Evolutionary conservation across 2,888 invertebrate genomes (phyloP), one percentile per base, ranked within the genome.

Genomic region (Drosophila pseudotalamancana): DNA sequence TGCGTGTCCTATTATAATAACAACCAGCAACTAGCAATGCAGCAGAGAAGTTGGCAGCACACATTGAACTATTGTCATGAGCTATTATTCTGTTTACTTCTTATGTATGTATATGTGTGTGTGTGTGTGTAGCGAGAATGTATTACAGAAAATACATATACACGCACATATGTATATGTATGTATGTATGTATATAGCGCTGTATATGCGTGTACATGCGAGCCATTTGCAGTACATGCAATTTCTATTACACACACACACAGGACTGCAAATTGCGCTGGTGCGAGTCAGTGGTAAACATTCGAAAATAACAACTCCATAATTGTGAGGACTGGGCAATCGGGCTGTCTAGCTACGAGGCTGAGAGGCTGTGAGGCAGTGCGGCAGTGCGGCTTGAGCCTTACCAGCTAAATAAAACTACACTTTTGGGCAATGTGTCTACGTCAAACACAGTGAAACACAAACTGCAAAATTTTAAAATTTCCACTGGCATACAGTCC

Each of bases 371-470:
- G 1, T 25, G 25, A 8, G 3, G 25, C 25, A 6, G 25, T 25
- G 25, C 3, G 25, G 25, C 25, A 6, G n/a, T 29, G 18, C 18
- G 5, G 27, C 18, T 27, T 16, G 27, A 18, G 29, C 29, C 18
- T 65, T 63, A 32, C 55, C 48, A 66, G 57, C 34, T 56, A 68
- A 57, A 68, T 59, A 53, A 34, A 27, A 34, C 45, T 63, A 62
- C 23, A 60, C 61, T 75, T 77, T 78, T 78, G 45, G 66, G 77
- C 69, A 68, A 78, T 77, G 66, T 78, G 79, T 78, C 76, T 63
- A 72, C 72, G 77, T 77, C 77, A 78, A 67, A 67, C 68, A 75
- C 77, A 79, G 76, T 67, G 64, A 67, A 78, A 79, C 73, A 80
- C 77, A 73, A 66, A 75, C 72, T 66, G 21, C 60, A 73, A 79